Evolutionary conservation across 2,113 vertebrate species (phyloP).

Genomic region (Silurus glanis): DNA sequence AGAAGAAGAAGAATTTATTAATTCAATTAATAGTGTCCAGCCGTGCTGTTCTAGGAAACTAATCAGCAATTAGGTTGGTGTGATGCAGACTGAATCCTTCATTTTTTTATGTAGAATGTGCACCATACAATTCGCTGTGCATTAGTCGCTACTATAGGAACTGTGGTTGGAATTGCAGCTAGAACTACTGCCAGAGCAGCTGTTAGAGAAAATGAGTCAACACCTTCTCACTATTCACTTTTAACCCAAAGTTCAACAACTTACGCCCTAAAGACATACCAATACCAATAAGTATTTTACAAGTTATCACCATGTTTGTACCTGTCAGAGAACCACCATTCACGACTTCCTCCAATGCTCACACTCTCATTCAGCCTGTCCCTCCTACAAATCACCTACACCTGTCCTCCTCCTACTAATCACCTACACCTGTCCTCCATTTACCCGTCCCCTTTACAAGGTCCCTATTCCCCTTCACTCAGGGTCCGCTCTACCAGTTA

Average conservation of each 20-base stretch:
- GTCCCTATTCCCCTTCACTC: too few relatives aligned
- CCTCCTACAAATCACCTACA: too few relatives aligned
- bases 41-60: neutral
- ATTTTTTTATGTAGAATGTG: neutral
- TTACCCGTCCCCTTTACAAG: too few relatives aligned
- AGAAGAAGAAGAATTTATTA: too few relatives aligned
- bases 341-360: too few relatives aligned
- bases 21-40: neutral
- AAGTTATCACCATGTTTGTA: neutral
- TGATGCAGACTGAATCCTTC: neutral
- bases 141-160: neutral
- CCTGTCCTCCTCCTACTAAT: too few relatives aligned
- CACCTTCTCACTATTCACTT: neutral
- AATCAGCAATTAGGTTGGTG: neutral
- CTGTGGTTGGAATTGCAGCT: neutral
- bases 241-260: too few relatives aligned
- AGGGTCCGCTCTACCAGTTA: too few relatives aligned
- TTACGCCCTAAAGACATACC: too few relatives aligned
- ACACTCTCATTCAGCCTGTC: too few relatives aligned
- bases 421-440: too few relatives aligned
- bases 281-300: neutral
- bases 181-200: neutral
- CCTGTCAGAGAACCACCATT: too few relatives aligned
- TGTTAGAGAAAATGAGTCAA: neutral
- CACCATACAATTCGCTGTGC: neutral